Percentiles rank a stretch among this genome's conserved stretches.
Conservation (phyloP, 1,140 invertebrate species). For the Drosophila nasuta region DNA sequence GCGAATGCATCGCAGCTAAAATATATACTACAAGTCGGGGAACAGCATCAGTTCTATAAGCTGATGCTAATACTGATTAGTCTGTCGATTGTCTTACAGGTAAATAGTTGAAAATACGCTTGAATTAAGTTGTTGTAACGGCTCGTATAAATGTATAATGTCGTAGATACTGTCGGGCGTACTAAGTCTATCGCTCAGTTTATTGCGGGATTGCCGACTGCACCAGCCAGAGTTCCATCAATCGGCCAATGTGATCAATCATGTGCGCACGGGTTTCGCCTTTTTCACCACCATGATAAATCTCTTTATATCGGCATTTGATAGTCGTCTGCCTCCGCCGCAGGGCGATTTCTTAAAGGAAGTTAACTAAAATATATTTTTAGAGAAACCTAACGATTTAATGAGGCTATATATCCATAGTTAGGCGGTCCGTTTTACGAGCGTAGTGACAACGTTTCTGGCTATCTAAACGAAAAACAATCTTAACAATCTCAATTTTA, state of each 20-base stretch:
- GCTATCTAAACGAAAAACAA: not conserved
- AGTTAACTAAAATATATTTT: slow-evolving; percentile 47
- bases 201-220: slow-evolving; percentile 91
- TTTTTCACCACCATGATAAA: slow-evolving; percentile 92
- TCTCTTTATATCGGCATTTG: slow-evolving; percentile 92
- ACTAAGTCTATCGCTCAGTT: slow-evolving; percentile 89
- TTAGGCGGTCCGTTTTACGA: slow-evolving; percentile 1
- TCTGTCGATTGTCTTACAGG: slow-evolving; percentile 94
- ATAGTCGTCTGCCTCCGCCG: slow-evolving; percentile 84
- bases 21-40: slow-evolving; percentile 93
- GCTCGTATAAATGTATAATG: slow-evolving; percentile 21
- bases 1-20: slow-evolving; percentile 95
- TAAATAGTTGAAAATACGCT: slow-evolving; percentile 83
- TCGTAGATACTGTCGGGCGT: slow-evolving; percentile 87
- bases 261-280: slow-evolving; percentile 89
- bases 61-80: slow-evolving; percentile 92
- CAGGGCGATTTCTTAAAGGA: slow-evolving; percentile 61
- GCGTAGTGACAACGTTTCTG: not conserved
- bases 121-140: slow-evolving; percentile 37
- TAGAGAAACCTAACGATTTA: not conserved
- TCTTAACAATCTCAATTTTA: slow-evolving; percentile 62
- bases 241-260: slow-evolving; percentile 90
- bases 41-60: slow-evolving; percentile 93
- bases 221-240: slow-evolving; percentile 88
- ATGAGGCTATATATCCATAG: not conserved